Base-by-base conservation (phyloP, 2,888 invertebrate species). In the Ellobium chinense region DNA sequence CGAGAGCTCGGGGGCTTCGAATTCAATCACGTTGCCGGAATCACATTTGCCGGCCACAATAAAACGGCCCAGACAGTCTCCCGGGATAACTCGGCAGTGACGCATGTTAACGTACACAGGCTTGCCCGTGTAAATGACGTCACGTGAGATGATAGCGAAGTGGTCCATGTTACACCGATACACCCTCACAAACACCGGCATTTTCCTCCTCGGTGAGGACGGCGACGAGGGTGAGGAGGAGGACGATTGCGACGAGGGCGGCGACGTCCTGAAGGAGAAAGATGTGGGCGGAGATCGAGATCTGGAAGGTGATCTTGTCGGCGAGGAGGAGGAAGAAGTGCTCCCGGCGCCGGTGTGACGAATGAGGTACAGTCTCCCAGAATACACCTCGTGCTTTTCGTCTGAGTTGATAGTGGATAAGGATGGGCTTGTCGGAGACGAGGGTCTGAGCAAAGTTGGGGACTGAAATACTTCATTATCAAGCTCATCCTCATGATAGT, bases 141-240 rank as follows among this genome's bases (percentile, higher is more conserved):
- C 80, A 29, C 80, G 80, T 18, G 80, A 36, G 29, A 80, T 74
- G 37, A 80, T 21, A 18, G 80, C 80, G 56, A 80, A 80, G 74
- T 80, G 80, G 29, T 80, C 80, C 1, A 7, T 66, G 46, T 80
- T 80, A 29, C 80, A 80, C 0, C 74, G 37, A 34, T 80, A 80
- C 31, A 80, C 80, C n/a, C 68, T 36, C 21, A 80, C 80, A 31
- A 31, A 80, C 37, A 80, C 74, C 7, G 80, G 46, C 34, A 46
- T 31, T 65, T 80, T 80, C 3, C 74, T 29, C 31, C 34, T 31
- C 3, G 62, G 34, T n/a, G 37, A 63, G n/a, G 68, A 58, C 0
- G 66, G n/a, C 12, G 72, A 63, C n/a, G 72, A 46, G 4, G 65
- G 65, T 3, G 78, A 60, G 1, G 77, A 29, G 1, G 77, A 68